phyloP scores from a whole-genome alignment of 2,888 invertebrate genomes.

The Erebia ligea region DNA sequence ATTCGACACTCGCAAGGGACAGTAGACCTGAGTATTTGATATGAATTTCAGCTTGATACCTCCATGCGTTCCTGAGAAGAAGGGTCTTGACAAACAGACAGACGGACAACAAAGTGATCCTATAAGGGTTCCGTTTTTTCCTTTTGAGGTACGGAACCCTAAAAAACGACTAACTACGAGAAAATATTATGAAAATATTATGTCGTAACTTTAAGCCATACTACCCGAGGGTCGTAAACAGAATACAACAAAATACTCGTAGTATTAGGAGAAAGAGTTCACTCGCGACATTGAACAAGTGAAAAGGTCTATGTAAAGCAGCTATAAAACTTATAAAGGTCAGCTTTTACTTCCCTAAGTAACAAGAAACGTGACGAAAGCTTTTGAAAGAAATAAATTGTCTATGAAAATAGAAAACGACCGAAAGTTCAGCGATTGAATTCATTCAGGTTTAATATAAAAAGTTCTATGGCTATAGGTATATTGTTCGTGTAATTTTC shows the following conservation, averaged over 20 bases:
- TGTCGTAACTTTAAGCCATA: too few species aligned
- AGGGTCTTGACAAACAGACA: too few species aligned
- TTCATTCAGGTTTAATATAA: slow-evolving; percentile 1
- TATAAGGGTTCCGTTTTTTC: too few species aligned
- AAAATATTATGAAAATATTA: too few species aligned
- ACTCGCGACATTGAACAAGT: not conserved
- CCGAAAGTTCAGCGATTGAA: not conserved
- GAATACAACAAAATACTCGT: not conserved
- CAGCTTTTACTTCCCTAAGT: slow-evolving; percentile 34
- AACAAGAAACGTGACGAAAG: slow-evolving; percentile 28
- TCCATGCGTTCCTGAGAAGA: too few species aligned
- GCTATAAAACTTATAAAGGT: slow-evolving; percentile 12
- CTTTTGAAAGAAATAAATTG: slow-evolving; percentile 21
- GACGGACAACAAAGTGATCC: too few species aligned
- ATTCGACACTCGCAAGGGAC: too few species aligned
- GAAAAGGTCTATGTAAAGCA: slow-evolving; percentile 1
- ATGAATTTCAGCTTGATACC: too few species aligned
- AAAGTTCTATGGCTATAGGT: not conserved
- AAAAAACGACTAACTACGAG: too few species aligned
- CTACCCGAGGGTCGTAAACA: too few species aligned
- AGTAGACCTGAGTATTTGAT: too few species aligned
- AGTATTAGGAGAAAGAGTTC: not conserved
- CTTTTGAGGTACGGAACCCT: too few species aligned
- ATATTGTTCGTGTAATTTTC: not conserved
- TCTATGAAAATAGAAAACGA: not conserved